Base-by-base conservation (phyloP, 2,113 vertebrate genomes). In the Bolborhynchus lineola region DNA sequence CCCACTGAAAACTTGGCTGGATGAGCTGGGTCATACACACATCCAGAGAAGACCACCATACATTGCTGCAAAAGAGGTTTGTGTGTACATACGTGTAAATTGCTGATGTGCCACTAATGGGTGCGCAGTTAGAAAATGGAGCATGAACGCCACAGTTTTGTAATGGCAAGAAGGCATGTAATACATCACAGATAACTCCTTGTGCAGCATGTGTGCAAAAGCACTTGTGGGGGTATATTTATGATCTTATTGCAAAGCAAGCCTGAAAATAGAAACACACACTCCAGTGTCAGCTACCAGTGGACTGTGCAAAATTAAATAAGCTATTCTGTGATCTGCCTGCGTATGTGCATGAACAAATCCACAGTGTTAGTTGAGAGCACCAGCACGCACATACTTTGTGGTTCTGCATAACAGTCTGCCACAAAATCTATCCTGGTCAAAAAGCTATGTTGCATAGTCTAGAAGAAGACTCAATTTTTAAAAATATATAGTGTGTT, bases 201-300 rank as follows among this genome's bases (percentile, higher is more conserved):
- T 46, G 21, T 16, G 46, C 28, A 18, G 16, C 2, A 13, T 2
- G 13, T 21, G 0, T 19, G 47, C 25, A 33, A 0, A 0, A 64
- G 24, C 33, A 82, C 31, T 1, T 1, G 7, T 18, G 6, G 9
- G 44, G 24, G 33, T 20, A 15, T 24, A 46, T 52, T 44, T 39
- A 49, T 82, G 20, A 69, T 28, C 31, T 63, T 55, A 86, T 42
- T 33, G 64, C 41, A 86, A 70, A 52, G 7, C 6, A 77, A 62
- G 21, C 4, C 39, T 87, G 81, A 81, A 83, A 86, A 83, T 2
- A 93, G 24, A 93, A 71, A 63, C 11, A 8, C 2, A 20, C 3
- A 49, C 7, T 57, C 16, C 64, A 26, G 20, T 14, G 29, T 11
- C 46, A 86, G 46, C 29, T 42, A 86, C 39, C 53, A 71, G 20